These are phyloP conservation scores for Myotis brandtii DNA, from an alignment of 2,113 vertebrate species.

Conservation along the genomic window DNA sequence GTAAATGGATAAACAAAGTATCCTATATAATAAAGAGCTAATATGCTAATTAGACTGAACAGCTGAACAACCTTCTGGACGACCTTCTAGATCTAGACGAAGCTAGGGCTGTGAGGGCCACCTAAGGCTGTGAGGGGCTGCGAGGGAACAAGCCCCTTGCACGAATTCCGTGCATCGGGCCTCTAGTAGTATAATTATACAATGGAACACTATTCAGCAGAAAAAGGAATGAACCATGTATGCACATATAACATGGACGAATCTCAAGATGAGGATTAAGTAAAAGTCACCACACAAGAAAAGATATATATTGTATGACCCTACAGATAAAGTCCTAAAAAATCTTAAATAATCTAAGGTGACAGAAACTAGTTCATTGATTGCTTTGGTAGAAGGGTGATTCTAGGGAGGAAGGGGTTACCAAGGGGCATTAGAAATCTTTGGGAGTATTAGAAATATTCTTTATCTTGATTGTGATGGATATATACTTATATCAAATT, in stretches of 20 bases:
- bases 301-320: background rate
- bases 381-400: background rate
- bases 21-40: too few species aligned
- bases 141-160: too few species aligned
- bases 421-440: background rate
- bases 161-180: too few species aligned
- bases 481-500: background rate
- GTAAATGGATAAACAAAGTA: too few species aligned
- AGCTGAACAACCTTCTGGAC: too few species aligned
- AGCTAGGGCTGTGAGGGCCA: too few species aligned
- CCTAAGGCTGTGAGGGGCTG: too few species aligned
- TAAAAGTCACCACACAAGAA: background rate
- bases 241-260: background rate
- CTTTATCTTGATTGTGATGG: constrained; percentile 9
- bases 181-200: background rate
- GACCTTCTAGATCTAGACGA: too few species aligned
- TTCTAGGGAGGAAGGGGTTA: background rate
- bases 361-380: background rate
- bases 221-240: background rate
- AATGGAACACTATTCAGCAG: background rate
- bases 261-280: background rate
- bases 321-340: background rate
- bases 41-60: too few species aligned
- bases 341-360: background rate
- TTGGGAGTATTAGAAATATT: background rate